phyloP scores from a whole-genome alignment of 2,113 vertebrate species.

The Centropristis striata region DNA sequence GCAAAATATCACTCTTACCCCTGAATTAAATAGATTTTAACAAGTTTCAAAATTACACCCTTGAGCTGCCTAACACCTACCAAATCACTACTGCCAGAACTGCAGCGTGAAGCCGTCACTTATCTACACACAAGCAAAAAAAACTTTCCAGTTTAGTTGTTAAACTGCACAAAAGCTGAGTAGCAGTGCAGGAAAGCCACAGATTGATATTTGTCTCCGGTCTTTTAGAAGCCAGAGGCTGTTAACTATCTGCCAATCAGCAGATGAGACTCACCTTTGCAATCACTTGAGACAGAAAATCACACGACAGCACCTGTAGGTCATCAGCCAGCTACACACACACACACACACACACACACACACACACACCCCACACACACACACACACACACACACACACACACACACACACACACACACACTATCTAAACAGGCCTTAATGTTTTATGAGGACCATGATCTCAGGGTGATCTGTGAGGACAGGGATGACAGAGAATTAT shows the following conservation, averaged over 20 bases:
- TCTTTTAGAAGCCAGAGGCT: constrained; percentile 3
- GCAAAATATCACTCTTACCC: background rate
- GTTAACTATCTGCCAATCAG: constrained; percentile 37
- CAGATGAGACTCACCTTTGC: constrained; percentile 38
- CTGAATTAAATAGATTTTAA: too few relatives aligned
- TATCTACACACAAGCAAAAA: background rate
- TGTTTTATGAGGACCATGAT: background rate
- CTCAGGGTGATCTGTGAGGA: constrained; percentile 1
- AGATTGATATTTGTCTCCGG: background rate
- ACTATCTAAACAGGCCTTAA: background rate
- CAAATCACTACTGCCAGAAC: constrained; percentile 13
- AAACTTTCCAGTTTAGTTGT: background rate
- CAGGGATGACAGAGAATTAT: background rate
- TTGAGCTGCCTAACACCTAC: background rate
- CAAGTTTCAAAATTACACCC: constrained; percentile 2
- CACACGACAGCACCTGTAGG: constrained; percentile 20
- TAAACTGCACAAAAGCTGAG: background rate
- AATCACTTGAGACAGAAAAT: constrained; percentile 53
- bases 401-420: background rate
- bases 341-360: background rate
- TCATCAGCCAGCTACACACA: background rate
- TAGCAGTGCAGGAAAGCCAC: background rate
- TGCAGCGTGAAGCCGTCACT: constrained; percentile 20
- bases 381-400: background rate
- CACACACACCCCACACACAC: constrained; percentile 1